Percentiles rank a stretch among this genome's conserved stretches.
phyloP scores from a whole-genome alignment of 1,140 invertebrate genomes.

The Lucilia cuprina region DNA sequence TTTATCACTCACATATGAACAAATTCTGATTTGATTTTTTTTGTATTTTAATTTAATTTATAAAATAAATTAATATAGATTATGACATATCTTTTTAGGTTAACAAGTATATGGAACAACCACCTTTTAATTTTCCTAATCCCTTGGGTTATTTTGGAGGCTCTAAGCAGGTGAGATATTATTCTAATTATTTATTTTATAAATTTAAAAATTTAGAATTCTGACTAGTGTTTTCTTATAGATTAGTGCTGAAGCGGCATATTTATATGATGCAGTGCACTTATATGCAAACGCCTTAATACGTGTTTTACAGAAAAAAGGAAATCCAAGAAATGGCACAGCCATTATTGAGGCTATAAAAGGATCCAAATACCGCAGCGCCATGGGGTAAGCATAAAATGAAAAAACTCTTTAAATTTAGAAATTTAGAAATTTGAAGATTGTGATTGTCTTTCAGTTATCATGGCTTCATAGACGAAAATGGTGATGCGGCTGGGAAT shows the following conservation, averaged over 20 bases:
- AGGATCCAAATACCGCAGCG: slow-evolving; percentile 79
- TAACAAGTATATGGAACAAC: slow-evolving; percentile 78
- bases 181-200: not conserved
- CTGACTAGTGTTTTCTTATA: slow-evolving; percentile 55
- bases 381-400: slow-evolving; percentile 76
- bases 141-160: slow-evolving; percentile 74
- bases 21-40: not conserved
- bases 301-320: slow-evolving; percentile 70
- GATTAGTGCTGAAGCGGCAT: slow-evolving; percentile 87
- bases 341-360: slow-evolving; percentile 75
- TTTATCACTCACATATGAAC: too few relatives aligned
- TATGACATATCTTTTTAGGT: slow-evolving; percentile 63
- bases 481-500: slow-evolving; percentile 95
- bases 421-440: not conserved
- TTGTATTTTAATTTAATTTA: too few relatives aligned
- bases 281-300: slow-evolving; percentile 81
- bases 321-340: slow-evolving; percentile 74
- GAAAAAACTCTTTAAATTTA: not conserved
- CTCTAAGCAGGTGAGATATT: slow-evolving; percentile 69
- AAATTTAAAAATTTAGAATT: not conserved
- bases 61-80: too few relatives aligned
- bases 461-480: slow-evolving; percentile 90
- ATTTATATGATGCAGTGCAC: slow-evolving; percentile 89
- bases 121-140: slow-evolving; percentile 87
- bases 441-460: slow-evolving; percentile 68